These are phyloP conservation scores for Myotis vivesi DNA, from an alignment of 2,797 vertebrate genomes.

Conservation along the genomic window DNA sequence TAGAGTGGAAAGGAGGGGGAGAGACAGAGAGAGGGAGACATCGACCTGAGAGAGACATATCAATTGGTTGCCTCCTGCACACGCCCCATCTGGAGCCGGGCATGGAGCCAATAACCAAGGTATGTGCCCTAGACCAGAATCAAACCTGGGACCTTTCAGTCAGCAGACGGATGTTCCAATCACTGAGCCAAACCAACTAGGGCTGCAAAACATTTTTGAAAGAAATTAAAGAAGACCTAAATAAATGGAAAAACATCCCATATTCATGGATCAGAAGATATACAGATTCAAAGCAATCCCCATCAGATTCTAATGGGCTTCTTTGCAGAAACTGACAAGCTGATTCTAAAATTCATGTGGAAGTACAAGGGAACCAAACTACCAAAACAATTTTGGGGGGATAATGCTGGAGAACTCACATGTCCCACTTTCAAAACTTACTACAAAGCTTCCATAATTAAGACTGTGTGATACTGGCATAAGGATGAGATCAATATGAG, in stretches of 20 bases:
- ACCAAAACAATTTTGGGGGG: not conserved
- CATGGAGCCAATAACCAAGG: too few relatives aligned
- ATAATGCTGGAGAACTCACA: not conserved
- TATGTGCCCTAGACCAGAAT: too few relatives aligned
- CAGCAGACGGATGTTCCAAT: too few relatives aligned
- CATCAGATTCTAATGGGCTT: not conserved
- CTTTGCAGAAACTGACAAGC: slow-evolving; percentile 7
- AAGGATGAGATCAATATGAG: not conserved
- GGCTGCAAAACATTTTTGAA: slow-evolving; percentile 17
- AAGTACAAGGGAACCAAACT: not conserved
- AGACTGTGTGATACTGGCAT: not conserved
- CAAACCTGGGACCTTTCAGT: too few relatives aligned
- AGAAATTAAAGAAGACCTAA: slow-evolving; percentile 36
- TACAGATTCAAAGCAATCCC: not conserved
- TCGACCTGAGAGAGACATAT: too few relatives aligned
- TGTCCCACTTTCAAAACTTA: not conserved
- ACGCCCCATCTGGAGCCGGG: too few relatives aligned
- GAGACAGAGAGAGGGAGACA: too few relatives aligned
- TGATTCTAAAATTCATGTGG: not conserved
- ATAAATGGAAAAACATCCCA: not conserved
- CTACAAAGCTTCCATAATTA: not conserved
- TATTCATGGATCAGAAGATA: not conserved
- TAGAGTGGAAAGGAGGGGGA: too few relatives aligned
- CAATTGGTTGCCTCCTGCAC: too few relatives aligned
- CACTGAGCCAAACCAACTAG: too few relatives aligned